A percentile compares a stretch with the other conserved stretches of the same genome.
phyloP scores from a whole-genome alignment of 1,140 invertebrate genomes.

The Drosophila kohkoa region DNA sequence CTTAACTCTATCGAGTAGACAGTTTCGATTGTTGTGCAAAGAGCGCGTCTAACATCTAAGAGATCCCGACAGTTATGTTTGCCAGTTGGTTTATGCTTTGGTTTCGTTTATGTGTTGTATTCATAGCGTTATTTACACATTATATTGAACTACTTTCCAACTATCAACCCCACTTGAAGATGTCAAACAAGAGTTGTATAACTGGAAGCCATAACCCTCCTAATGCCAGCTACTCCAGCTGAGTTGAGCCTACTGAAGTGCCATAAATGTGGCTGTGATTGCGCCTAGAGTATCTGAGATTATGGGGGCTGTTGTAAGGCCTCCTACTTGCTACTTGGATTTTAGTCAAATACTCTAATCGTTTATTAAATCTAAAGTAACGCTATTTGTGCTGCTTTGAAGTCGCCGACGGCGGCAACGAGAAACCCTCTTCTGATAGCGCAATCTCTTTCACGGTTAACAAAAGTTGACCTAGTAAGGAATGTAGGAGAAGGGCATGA shows the following conservation, averaged over 20 bases:
- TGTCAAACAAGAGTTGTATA: slow-evolving; percentile 75
- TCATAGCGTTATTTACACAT: slow-evolving; percentile 61
- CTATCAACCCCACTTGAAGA: slow-evolving; percentile 59
- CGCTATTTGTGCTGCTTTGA: slow-evolving; percentile 72
- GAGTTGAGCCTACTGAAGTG: slow-evolving; percentile 59
- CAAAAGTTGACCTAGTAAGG: slow-evolving; percentile 64
- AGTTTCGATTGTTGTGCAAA: slow-evolving; percentile 62
- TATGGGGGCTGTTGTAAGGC: slow-evolving; percentile 57
- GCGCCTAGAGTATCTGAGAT: slow-evolving; percentile 60
- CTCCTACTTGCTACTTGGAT: slow-evolving; percentile 60
- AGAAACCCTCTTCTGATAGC: slow-evolving; percentile 26
- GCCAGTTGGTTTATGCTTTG: slow-evolving; percentile 23
- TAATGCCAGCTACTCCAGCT: slow-evolving; percentile 47
- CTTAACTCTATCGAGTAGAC: slow-evolving; percentile 41
- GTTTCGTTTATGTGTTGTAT: slow-evolving; percentile 28
- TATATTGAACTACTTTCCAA: slow-evolving; percentile 75
- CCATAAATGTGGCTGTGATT: slow-evolving; percentile 75
- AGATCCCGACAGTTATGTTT: slow-evolving; percentile 30
- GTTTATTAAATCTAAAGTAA: slow-evolving; percentile 82
- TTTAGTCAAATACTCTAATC: slow-evolving; percentile 73
- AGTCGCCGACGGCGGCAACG: slow-evolving; percentile 44
- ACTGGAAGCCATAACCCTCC: slow-evolving; percentile 49
- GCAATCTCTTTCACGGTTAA: slow-evolving; percentile 10
- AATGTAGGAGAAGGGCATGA: slow-evolving; percentile 43
- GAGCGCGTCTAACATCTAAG: slow-evolving; percentile 47